Percentiles rank a stretch among this genome's conserved stretches.
Conservation (phyloP, 2,113 vertebrate species). For the Rhineura floridana region DNA sequence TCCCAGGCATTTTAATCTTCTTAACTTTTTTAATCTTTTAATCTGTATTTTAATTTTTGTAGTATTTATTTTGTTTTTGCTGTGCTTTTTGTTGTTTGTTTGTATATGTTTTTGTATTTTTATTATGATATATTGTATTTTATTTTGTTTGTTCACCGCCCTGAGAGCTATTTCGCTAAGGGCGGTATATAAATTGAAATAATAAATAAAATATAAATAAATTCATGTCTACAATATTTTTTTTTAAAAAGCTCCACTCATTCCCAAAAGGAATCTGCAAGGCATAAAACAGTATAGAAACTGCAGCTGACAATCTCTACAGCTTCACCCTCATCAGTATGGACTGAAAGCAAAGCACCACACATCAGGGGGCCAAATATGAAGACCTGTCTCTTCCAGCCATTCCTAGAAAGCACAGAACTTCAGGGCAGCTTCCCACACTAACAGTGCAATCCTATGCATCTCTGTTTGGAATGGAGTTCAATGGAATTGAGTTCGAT, state of each 20-base stretch:
- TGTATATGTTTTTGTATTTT: too few species aligned
- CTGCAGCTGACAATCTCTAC: background rate
- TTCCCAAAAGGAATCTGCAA: background rate
- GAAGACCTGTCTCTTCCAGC: background rate
- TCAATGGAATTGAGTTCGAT: background rate
- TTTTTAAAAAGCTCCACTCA: background rate
- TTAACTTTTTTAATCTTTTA: too few species aligned
- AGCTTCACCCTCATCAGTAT: background rate
- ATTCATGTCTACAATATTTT: too few species aligned
- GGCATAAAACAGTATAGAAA: background rate
- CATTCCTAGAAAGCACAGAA: constrained; percentile 18
- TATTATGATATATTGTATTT: too few species aligned
- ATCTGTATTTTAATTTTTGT: too few species aligned
- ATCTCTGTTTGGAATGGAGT: background rate
- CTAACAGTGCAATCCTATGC: background rate
- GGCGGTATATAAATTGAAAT: too few species aligned
- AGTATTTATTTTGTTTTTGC: too few species aligned
- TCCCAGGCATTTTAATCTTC: too few species aligned
- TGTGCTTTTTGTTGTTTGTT: too few species aligned
- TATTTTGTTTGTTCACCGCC: too few species aligned
- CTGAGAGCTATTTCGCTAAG: too few species aligned
- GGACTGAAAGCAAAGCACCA: background rate
- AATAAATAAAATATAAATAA: too few species aligned
- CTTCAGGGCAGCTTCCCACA: background rate
- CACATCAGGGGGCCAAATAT: background rate